Percentiles rank a stretch among this genome's conserved stretches.
These are phyloP conservation scores for Ancistrus triradiatus DNA, from an alignment of 2,113 vertebrate species.

Conservation along the genomic window DNA sequence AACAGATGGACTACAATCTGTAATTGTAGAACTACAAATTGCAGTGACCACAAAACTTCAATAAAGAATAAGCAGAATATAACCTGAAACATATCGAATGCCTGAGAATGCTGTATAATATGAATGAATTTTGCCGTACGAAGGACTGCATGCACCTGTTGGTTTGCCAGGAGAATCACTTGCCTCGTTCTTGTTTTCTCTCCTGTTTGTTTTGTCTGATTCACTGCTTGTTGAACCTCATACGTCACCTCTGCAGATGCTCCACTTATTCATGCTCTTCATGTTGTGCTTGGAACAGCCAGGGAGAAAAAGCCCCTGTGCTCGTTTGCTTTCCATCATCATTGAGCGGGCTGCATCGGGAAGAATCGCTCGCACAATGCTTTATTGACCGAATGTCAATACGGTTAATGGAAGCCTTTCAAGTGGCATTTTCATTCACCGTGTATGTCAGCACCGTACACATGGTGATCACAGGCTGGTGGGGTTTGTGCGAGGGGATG, in stretches of 20 bases:
- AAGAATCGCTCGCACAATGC: background rate
- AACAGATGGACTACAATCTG: too few species aligned
- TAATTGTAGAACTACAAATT: too few species aligned
- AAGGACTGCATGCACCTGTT: too few species aligned
- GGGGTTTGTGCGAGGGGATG: too few species aligned
- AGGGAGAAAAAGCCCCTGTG: background rate
- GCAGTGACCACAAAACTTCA: too few species aligned
- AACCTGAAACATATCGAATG: too few species aligned
- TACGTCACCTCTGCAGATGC: background rate
- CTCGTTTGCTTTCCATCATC: conserved; percentile 11
- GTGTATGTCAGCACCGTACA: background rate
- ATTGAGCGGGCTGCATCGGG: background rate
- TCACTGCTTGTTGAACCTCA: conserved; percentile 1
- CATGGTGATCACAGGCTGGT: background rate
- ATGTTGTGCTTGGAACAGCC: background rate
- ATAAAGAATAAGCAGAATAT: too few species aligned
- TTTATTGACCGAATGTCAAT: background rate
- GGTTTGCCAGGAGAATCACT: too few species aligned
- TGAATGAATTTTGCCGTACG: background rate
- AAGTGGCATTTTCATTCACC: conserved; percentile 10
- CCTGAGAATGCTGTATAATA: too few species aligned
- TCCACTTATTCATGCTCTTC: background rate
- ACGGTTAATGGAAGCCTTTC: background rate
- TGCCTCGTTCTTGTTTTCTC: conserved; percentile 15
- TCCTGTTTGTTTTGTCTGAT: conserved; percentile 11